phyloP scores from a whole-genome alignment of 2,888 invertebrate species.

The Phania funesta region DNA sequence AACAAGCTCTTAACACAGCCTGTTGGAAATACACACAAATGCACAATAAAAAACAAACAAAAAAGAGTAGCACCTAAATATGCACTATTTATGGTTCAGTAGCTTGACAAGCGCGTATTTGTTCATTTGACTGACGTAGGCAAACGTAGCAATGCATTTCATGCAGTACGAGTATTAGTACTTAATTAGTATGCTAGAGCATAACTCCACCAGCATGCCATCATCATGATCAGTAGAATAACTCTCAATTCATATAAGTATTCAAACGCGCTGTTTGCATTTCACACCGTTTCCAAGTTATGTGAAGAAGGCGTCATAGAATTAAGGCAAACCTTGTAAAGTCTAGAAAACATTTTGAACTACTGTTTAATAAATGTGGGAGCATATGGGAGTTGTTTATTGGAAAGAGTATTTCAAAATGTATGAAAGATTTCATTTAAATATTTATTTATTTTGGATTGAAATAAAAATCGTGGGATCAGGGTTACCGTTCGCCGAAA shows the following conservation, averaged over 20 bases:
- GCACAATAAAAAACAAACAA: background rate
- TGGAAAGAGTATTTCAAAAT: no score
- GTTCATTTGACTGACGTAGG: slow-evolving; percentile 31
- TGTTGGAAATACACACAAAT: slow-evolving; percentile 22
- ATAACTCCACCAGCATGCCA: background rate
- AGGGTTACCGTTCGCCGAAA: no score
- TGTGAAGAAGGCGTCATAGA: no score
- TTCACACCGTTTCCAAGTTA: slow-evolving; percentile 14
- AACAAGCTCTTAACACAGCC: slow-evolving; percentile 19
- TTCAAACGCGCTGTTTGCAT: slow-evolving; percentile 60
- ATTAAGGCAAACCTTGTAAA: no score
- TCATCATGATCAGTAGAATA: slow-evolving; percentile 2
- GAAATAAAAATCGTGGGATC: no score
- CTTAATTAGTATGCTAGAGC: background rate
- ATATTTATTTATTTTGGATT: no score
- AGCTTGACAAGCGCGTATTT: slow-evolving; percentile 50
- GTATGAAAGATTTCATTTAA: no score
- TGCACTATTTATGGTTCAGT: slow-evolving; percentile 66
- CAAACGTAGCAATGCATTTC: slow-evolving; percentile 14
- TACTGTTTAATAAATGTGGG: no score
- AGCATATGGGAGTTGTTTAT: no score
- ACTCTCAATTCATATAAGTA: slow-evolving; percentile 51
- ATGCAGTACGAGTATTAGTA: background rate
- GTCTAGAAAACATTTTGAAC: no score
- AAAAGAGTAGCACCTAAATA: slow-evolving; percentile 41